Base-by-base conservation (phyloP, 2,888 invertebrate species). In the Prenolepis imparis region DNA sequence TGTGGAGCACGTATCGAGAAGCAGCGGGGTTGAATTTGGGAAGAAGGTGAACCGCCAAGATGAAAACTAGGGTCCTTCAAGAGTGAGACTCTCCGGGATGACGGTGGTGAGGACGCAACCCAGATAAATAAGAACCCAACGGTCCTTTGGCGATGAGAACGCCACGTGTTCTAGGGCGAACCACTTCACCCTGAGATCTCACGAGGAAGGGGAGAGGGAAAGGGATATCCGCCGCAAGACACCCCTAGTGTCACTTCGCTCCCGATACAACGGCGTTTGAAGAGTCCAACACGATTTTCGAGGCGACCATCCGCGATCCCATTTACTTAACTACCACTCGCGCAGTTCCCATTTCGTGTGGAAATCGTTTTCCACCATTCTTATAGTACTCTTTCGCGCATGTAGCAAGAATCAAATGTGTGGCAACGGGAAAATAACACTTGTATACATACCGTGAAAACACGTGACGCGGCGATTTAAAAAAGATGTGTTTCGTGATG, bases 321-420 rank as follows among this genome's bases (percentile, higher is more conserved):
- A 88, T 89, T 89, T 89, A 90, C 88, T 90, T 90, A 90, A 89
- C 89, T 85, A 85, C 82, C 85, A 81, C 84, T 87, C 83, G 84
- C 83, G 83, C 82, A 67, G 48, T 78, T 44, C 39, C 61, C 72
- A 72, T 24, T 61, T 82, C 28, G 44, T 48, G 44, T 48, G 78
- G 44, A 68, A 78, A 87, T 63, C 82, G 83, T 73, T 88, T 81
- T 52, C 70, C 59, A 67, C 64, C 55, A 28, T 59, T 57, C 41
- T 67, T 36, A 66, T 21, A 55, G 24, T 28, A 28, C 28, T 68
- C 63, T 11, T 39, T 32, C 24, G 11, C 52, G 21, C n/a, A n/a
- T 39, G 72, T 44, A 28, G 57, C 73, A 18, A 44, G 74, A 36
- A 72, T 59, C 78, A 80, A 61, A 73, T 32, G 74, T 80, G 59